Percentiles rank a stretch among this genome's conserved stretches.
Conservation (phyloP, 2,113 vertebrate species). For the Labeo catla region DNA sequence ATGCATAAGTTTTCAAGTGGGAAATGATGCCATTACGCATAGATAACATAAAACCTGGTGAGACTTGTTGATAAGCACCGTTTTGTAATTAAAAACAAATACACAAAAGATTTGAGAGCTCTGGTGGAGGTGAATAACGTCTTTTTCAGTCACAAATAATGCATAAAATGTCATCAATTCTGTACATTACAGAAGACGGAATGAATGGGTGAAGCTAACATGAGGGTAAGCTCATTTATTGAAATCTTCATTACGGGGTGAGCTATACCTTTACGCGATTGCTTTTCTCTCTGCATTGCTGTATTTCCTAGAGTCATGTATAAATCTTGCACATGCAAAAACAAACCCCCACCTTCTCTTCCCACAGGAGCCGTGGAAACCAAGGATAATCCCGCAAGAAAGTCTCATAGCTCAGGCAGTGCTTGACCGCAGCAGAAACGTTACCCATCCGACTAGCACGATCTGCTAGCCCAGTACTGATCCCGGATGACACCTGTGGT, state of each 20-base stretch:
- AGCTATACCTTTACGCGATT: background rate
- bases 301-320: constrained; percentile 35
- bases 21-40: background rate
- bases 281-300: constrained; percentile 23
- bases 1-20: background rate
- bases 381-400: constrained; percentile 84
- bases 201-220: background rate
- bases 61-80: background rate
- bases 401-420: constrained; percentile 88
- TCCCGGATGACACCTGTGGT: constrained; percentile 41
- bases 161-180: background rate
- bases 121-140: background rate
- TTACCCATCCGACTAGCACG: constrained; percentile 80
- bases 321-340: constrained; percentile 59
- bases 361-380: constrained; percentile 75
- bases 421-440: constrained; percentile 85
- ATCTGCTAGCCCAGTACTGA: constrained; percentile 41
- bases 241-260: background rate
- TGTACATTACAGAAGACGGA: background rate
- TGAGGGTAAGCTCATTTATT: background rate
- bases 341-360: constrained; percentile 74
- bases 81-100: background rate
- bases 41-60: background rate
- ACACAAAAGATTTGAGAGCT: background rate
- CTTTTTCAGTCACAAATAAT: background rate